Evolutionary conservation across 92 coral and sea anemone species (phyloP).

Genomic region (Palythoa heliodiscus): DNA sequence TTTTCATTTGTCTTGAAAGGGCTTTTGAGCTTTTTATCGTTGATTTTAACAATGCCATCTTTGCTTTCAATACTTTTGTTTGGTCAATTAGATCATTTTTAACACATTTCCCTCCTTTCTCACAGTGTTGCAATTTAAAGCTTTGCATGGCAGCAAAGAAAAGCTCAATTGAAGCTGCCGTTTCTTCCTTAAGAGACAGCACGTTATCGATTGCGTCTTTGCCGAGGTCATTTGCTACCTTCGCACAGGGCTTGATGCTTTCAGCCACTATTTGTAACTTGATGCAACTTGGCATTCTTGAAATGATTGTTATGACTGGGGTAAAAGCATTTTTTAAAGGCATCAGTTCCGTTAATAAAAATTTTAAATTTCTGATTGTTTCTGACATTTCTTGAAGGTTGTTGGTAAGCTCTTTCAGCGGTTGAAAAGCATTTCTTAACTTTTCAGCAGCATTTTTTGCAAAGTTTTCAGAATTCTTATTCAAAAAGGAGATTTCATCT

Average conservation of each 20-base stretch:
- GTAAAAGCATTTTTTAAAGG: constrained; percentile 67
- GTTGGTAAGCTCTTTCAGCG: constrained; percentile 32
- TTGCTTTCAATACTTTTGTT: constrained; percentile 54
- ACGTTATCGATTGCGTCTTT: constrained; percentile 45
- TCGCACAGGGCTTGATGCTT: constrained; percentile 62
- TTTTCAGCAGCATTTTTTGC: constrained; percentile 54
- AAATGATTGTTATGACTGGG: constrained; percentile 57
- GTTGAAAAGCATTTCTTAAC: constrained; percentile 51
- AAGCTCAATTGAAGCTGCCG: constrained; percentile 30
- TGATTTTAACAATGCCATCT: constrained; percentile 40
- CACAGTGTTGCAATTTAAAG: constrained; percentile 68
- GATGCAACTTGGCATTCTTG: constrained; percentile 65
- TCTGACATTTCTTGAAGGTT: constrained; percentile 39
- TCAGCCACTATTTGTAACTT: constrained; percentile 44
- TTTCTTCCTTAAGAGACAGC: constrained; percentile 8
- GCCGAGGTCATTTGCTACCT: constrained; percentile 63
- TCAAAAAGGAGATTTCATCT: constrained; percentile 54
- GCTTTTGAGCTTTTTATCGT: constrained; percentile 52
- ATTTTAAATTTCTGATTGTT: constrained; percentile 43
- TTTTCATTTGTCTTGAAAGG: constrained; percentile 20
- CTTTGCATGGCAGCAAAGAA: constrained; percentile 67
- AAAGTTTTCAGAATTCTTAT: constrained; percentile 64
- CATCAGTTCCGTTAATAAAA: constrained; percentile 59
- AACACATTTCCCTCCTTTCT: constrained; percentile 73
- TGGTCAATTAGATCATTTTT: constrained; percentile 70